Evolutionary conservation across 2,888 invertebrate species (phyloP).

Genomic region (Scaptomyza reducta): DNA sequence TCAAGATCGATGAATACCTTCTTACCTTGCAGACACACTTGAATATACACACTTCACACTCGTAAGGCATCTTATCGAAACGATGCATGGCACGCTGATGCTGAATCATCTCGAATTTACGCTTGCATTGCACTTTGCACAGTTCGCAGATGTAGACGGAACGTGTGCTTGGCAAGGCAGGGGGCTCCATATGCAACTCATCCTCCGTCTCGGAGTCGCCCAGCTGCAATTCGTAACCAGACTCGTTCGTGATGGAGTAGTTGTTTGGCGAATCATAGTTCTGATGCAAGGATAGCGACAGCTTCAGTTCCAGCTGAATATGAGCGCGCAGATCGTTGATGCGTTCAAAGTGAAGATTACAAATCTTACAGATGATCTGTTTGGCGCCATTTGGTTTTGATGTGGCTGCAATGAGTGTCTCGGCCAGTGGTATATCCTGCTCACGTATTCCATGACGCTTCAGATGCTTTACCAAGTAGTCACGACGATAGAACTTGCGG

Average conservation of each 20-base stretch:
- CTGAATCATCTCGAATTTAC: slow-evolving; percentile 81
- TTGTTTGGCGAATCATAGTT: slow-evolving; percentile 62
- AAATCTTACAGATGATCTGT: slow-evolving; percentile 76
- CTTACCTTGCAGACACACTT: slow-evolving; percentile 84
- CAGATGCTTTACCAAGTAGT: slow-evolving; percentile 79
- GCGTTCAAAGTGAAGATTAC: slow-evolving; percentile 69
- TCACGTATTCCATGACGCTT: slow-evolving; percentile 73
- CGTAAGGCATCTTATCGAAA: slow-evolving; percentile 85
- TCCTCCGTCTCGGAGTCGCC: slow-evolving; percentile 84
- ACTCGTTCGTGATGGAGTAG: slow-evolving; percentile 82
- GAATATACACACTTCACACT: slow-evolving; percentile 86
- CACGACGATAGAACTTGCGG: slow-evolving; percentile 78
- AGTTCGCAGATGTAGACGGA: slow-evolving; percentile 74
- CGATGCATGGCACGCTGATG: slow-evolving; percentile 81
- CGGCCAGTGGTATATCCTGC: slow-evolving; percentile 70
- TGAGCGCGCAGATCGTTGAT: slow-evolving; percentile 72
- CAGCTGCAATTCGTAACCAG: slow-evolving; percentile 82
- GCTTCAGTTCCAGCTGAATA: slow-evolving; percentile 68
- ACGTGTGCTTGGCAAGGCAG: slow-evolving; percentile 15
- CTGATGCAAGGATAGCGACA: slow-evolving; percentile 58
- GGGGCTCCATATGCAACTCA: slow-evolving; percentile 53
- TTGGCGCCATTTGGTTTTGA: slow-evolving; percentile 79
- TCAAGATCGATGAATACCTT: not conserved
- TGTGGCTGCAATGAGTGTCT: slow-evolving; percentile 71
- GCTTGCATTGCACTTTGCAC: slow-evolving; percentile 77